These are phyloP conservation scores for Cydia fagiglandana DNA, from an alignment of 1,140 invertebrate genomes.

Conservation along the genomic window DNA sequence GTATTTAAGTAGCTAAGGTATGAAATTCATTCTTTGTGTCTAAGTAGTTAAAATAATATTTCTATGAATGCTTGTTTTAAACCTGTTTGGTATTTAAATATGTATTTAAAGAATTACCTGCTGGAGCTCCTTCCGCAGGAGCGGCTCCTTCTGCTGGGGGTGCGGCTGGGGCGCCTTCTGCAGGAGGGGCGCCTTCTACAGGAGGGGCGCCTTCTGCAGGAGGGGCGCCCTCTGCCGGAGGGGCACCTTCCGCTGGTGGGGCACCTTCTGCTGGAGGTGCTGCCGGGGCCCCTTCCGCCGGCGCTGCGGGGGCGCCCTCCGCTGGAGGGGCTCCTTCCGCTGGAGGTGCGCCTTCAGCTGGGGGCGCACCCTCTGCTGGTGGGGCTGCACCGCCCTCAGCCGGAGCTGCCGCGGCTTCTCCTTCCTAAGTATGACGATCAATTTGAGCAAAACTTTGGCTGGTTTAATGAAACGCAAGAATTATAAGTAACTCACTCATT, in stretches of 20 bases:
- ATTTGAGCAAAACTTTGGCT: background rate
- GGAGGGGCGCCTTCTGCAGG: constrained; percentile 44
- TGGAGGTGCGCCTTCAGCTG: constrained; percentile 36
- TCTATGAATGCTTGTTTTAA: background rate
- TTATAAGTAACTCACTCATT: background rate
- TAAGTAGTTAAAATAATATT: no score
- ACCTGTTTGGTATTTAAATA: background rate
- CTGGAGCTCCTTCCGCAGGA: constrained; percentile 45
- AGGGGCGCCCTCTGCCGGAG: constrained; percentile 43
- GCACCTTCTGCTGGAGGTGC: constrained; percentile 41
- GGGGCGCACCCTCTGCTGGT: constrained; percentile 36
- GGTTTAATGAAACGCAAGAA: background rate
- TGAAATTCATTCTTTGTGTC: no score
- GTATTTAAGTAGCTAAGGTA: background rate
- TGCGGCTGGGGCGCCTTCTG: constrained; percentile 45
- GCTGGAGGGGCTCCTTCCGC: constrained; percentile 35
- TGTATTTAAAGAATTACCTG: constrained; percentile 25
- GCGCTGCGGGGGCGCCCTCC: constrained; percentile 39
- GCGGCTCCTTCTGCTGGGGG: constrained; percentile 37
- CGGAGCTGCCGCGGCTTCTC: constrained; percentile 32
- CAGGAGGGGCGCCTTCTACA: constrained; percentile 40
- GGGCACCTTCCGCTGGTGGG: constrained; percentile 31
- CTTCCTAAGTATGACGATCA: constrained; percentile 34
- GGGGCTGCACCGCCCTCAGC: constrained; percentile 29
- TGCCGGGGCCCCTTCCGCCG: constrained; percentile 40